These are phyloP conservation scores for Philhelius pedissequus DNA, from an alignment of 2,888 invertebrate species.

Conservation along the genomic window DNA sequence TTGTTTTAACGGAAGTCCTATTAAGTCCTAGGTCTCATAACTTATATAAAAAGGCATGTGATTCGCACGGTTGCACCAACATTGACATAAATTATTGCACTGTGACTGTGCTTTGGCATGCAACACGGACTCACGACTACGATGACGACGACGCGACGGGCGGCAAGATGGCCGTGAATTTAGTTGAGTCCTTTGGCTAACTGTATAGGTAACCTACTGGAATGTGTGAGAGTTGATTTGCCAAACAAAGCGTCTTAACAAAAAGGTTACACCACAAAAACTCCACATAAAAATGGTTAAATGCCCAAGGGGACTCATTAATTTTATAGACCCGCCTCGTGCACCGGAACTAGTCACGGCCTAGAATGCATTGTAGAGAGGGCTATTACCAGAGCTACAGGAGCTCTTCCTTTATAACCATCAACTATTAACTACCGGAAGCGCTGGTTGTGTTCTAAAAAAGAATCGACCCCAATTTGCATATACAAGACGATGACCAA, in stretches of 20 bases:
- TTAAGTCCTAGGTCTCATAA: conserved; percentile 16
- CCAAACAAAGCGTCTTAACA: conserved; percentile 9
- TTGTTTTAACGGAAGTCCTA: neutral
- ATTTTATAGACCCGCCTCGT: conserved; percentile 14
- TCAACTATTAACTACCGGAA: conserved; percentile 42
- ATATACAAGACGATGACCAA: conserved; percentile 15
- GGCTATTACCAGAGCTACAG: neutral
- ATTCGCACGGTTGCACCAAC: conserved; percentile 36
- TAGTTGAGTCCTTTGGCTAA: conserved; percentile 1
- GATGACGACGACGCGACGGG: neutral
- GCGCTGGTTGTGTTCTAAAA: conserved; percentile 24
- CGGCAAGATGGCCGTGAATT: conserved; percentile 56
- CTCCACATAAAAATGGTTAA: conserved; percentile 33
- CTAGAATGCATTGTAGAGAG: conserved; percentile 34
- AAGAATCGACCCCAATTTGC: conserved; percentile 51
- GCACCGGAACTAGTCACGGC: conserved; percentile 25
- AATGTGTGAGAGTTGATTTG: conserved; percentile 9
- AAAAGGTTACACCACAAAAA: conserved; percentile 9
- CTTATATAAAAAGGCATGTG: conserved; percentile 5
- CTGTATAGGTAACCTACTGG: neutral
- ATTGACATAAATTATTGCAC: conserved; percentile 63
- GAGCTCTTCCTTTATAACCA: conserved; percentile 2
- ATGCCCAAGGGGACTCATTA: conserved; percentile 47
- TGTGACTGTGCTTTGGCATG: conserved; percentile 16
- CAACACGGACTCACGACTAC: conserved; percentile 9